Evolutionary conservation across 2,888 invertebrate genomes (phyloP), one percentile per base, ranked within the genome.

Genomic region (Ectropis crepuscularia): DNA sequence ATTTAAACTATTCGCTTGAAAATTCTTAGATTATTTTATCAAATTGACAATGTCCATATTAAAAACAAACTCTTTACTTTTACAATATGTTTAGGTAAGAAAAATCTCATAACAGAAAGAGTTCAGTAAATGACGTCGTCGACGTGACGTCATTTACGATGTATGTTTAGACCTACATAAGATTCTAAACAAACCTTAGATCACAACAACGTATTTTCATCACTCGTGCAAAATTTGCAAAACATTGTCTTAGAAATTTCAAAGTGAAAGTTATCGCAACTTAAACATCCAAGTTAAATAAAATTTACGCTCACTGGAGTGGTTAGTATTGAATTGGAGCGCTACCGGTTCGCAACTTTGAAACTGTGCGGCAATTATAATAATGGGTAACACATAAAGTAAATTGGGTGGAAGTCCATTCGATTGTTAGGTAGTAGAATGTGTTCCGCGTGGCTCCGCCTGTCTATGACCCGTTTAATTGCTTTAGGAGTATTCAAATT

Each of bases 361-460:
- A 74, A 84, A 87, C 83, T 78, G 79, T 81, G 72, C 74, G 81
- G 80, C 86, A 88, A 89, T 89, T 88, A 89, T 83, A 80, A 86
- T 89, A 89, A 90, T 88, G 85, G 86, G 76, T 83, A 83, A 84
- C 82, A 85, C 85, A 84, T 88, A 83, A 88, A 87, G 81, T 83
- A 80, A 88, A 88, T 87, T 89, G 85, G 75, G 77, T 79, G 85
- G 84, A 87, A 87, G 81, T 83, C 86, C 78, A 83, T 84, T 83
- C 77, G 83, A 86, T 85, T 84, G 81, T 84, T 80, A 28, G 16
- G 16, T 28, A 79, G 77, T 80, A 74, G 77, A 83, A 81, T 79
- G 81, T 84, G 82, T 79, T 82, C 74, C 72, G 76, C 72, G 69
- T 75, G 74, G 75, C 74, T 71, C 75, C 72, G 55, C 41, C 55